These are phyloP conservation scores for Chymomyza caudatula DNA, from an alignment of 2,888 invertebrate genomes.

Conservation along the genomic window DNA sequence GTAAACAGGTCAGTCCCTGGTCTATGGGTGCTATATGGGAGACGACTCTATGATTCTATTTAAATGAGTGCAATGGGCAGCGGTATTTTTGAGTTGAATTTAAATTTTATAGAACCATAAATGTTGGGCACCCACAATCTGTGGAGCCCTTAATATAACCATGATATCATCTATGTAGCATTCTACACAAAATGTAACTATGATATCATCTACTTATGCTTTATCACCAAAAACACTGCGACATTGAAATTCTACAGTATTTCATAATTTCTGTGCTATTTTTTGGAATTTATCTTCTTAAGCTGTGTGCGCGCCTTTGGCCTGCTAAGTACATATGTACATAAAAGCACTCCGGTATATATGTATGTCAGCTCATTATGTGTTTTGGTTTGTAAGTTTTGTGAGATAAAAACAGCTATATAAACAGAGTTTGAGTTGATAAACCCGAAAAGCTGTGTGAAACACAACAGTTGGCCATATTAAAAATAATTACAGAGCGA, in stretches of 20 bases:
- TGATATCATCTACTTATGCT: neutral
- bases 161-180: neutral
- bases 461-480: slow-evolving; percentile 50
- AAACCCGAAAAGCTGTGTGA: slow-evolving; percentile 55
- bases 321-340: slow-evolving; percentile 31
- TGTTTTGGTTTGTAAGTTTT: slow-evolving; percentile 12
- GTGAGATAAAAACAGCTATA: slow-evolving; percentile 55
- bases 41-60: slow-evolving; percentile 18
- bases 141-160: slow-evolving; percentile 6
- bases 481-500: slow-evolving; percentile 47
- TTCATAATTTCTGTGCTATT: neutral
- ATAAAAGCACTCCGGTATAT: neutral
- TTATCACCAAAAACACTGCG: slow-evolving; percentile 26
- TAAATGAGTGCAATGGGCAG: slow-evolving; percentile 20
- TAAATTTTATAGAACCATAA: slow-evolving; percentile 26
- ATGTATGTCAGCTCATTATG: slow-evolving; percentile 15
- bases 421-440: slow-evolving; percentile 56
- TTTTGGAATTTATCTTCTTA: slow-evolving; percentile 46
- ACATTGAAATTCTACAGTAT: slow-evolving; percentile 43
- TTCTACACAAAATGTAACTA: neutral
- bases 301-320: slow-evolving; percentile 3
- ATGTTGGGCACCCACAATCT: no score
- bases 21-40: neutral
- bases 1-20: slow-evolving; percentile 47
- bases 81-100: slow-evolving; percentile 30